Evolutionary conservation across 2,797 vertebrate species (phyloP).

Genomic region (Arvicola amphibius): DNA sequence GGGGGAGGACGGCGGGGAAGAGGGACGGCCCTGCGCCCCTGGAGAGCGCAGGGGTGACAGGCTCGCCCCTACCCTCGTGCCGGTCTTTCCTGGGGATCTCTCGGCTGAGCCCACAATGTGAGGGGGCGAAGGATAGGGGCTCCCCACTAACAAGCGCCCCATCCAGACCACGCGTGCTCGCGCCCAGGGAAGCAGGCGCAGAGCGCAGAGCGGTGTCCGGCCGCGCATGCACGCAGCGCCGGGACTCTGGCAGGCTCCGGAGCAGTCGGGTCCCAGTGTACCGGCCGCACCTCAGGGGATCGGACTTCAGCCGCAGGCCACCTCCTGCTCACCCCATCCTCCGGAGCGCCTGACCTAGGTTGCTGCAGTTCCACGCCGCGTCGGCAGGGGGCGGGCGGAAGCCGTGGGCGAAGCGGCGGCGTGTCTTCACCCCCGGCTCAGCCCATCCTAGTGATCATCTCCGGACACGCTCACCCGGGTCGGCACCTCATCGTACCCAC

Average conservation of each 20-base stretch:
- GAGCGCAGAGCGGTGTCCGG: neutral
- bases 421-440: neutral
- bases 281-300: neutral
- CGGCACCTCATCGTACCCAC: neutral
- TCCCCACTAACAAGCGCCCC: too few species aligned
- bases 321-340: neutral
- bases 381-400: neutral
- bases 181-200: neutral
- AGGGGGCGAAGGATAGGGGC: neutral
- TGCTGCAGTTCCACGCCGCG: neutral
- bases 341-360: neutral
- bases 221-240: neutral
- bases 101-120: neutral
- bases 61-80: neutral
- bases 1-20: neutral
- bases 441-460: neutral
- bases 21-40: neutral
- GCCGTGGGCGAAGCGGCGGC: neutral
- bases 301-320: neutral
- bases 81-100: neutral
- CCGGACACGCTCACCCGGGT: neutral
- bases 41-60: neutral
- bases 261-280: neutral
- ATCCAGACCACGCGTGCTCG: neutral
- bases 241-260: neutral